Evolutionary conservation across 2,797 vertebrate genomes (phyloP), one percentile per base, ranked within the genome.

Genomic region (Pipistrellus pipistrellus): DNA sequence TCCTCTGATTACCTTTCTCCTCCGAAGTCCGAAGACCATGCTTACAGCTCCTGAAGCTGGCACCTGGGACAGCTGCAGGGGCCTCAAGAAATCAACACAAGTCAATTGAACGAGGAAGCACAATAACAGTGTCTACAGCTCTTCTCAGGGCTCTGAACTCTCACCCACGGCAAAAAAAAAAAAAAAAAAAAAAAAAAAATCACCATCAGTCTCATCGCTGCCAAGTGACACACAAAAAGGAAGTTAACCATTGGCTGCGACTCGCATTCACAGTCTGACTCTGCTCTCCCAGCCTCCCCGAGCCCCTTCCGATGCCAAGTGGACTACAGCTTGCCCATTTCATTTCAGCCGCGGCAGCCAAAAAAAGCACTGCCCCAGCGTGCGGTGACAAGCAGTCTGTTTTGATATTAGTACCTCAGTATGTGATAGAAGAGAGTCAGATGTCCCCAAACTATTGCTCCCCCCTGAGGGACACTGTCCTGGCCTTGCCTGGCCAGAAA

Each of bases 371-470:
- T 94, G 94, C 85, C 96, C 97, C 91, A 94, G 95, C 76, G 96
- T 73, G 97, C 94, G 76, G 95, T 73, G 92, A 97, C 96, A 96
- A 96, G 96, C 96, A 97, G 96, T 94, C 96, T 98, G 96, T 97
- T 98, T 97, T 97, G 96, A 97, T 97, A 98, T 96, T 97, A 96
- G 97, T 97, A 95, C 95, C 97, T 97, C 96, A 96, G 96, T 97
- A 90, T 93, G 96, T 53, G 21, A 91, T 90, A 92, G 76, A 90
- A 96, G 94, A 92, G 85, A 93, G 95, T 97, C 97, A 97, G 97
- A 97, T 97, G 97, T 96, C 97, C 97, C 95, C 96, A 95, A 96
- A 97, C 91, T 95, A 92, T 51, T 86, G 93, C 85, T 73, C 46
- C 46, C 46, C 96, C 96, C 90, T 8, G 55, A 95, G 95, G 96